Evolutionary conservation across 2,888 invertebrate species (phyloP).

Genomic region (Acanthococcus lagerstroemiae): DNA sequence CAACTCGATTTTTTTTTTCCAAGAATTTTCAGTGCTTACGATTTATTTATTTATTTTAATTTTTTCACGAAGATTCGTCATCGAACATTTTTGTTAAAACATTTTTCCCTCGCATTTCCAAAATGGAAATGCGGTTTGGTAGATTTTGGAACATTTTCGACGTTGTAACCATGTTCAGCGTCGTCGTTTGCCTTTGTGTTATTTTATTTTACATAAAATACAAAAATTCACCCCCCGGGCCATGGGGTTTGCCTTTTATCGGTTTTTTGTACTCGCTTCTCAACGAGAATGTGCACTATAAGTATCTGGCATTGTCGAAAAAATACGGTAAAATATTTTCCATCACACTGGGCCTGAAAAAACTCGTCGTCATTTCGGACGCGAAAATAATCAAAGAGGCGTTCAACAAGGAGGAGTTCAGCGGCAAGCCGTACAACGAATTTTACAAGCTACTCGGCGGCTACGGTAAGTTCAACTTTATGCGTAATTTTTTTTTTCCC

Average conservation of each 20-base stretch:
- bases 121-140: slow-evolving; percentile 8
- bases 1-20: not conserved
- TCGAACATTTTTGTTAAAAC: not conserved
- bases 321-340: slow-evolving; percentile 75
- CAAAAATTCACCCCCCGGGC: slow-evolving; percentile 64
- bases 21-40: not conserved
- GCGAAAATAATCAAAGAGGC: slow-evolving; percentile 75
- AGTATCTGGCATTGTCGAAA: slow-evolving; percentile 63
- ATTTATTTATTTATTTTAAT: slow-evolving; percentile 5
- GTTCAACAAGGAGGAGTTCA: slow-evolving; percentile 76
- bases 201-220: slow-evolving; percentile 28
- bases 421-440: slow-evolving; percentile 75
- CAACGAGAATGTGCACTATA: slow-evolving; percentile 60
- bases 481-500: not conserved
- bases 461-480: slow-evolving; percentile 61
- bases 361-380: slow-evolving; percentile 77
- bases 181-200: slow-evolving; percentile 15
- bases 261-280: slow-evolving; percentile 76
- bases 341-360: slow-evolving; percentile 66
- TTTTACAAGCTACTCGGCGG: slow-evolving; percentile 78
- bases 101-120: no score
- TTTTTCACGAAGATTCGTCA: not conserved
- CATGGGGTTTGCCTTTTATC: slow-evolving; percentile 74
- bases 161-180: slow-evolving; percentile 3
- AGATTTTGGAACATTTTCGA: slow-evolving; percentile 23